Percentiles rank a stretch among this genome's conserved stretches.
Conservation (phyloP, 2,888 invertebrate genomes). For the Arctia plantaginis region DNA sequence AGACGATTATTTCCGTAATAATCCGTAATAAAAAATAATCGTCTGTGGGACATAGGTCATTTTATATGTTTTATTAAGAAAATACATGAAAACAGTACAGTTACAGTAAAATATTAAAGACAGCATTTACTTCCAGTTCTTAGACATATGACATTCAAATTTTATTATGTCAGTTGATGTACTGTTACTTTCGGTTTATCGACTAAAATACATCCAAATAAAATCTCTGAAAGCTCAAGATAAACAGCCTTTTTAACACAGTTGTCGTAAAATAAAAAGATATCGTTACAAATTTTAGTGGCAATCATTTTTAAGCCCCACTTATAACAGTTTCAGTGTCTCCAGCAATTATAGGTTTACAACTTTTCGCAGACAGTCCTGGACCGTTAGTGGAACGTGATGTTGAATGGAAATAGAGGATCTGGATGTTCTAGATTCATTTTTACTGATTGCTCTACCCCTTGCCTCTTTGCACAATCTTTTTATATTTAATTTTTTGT, state of each 20-base stretch:
- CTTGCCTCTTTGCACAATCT: slow-evolving; percentile 25
- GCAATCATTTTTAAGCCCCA: slow-evolving; percentile 18
- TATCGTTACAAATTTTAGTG: slow-evolving; percentile 21
- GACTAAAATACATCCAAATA: background rate
- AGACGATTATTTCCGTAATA: no score
- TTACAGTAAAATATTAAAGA: background rate
- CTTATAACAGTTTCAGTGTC: slow-evolving; percentile 27
- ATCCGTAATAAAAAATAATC: no score
- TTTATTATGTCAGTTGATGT: background rate
- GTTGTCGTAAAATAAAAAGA: slow-evolving; percentile 11
- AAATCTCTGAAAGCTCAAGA: slow-evolving; percentile 1
- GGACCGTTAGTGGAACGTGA: slow-evolving; percentile 45
- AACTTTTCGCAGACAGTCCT: slow-evolving; percentile 41
- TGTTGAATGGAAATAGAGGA: slow-evolving; percentile 40
- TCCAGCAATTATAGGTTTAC: slow-evolving; percentile 39
- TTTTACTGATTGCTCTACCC: slow-evolving; percentile 22
- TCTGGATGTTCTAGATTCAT: slow-evolving; percentile 25
- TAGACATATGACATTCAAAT: background rate
- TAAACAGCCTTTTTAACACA: slow-evolving; percentile 11
- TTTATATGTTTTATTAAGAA: background rate
- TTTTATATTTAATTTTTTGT: background rate
- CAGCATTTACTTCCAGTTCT: background rate
- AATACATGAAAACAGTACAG: no score
- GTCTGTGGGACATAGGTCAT: no score
- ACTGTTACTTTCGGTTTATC: background rate